phyloP scores from a whole-genome alignment of 2,797 vertebrate species.

The Setipinna tenuifilis region DNA sequence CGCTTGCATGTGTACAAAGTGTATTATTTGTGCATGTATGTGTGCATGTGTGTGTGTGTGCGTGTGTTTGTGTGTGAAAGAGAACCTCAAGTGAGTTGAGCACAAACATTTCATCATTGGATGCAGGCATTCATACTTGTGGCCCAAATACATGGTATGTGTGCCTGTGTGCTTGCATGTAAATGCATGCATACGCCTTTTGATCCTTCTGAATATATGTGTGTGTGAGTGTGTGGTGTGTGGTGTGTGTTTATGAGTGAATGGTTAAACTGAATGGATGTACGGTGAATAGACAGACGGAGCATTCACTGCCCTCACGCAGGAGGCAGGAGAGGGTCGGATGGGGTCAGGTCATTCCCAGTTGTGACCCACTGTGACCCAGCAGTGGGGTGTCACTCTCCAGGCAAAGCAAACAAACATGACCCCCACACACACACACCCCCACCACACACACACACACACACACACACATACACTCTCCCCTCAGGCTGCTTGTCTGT shows the following conservation, averaged over 20 bases:
- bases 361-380: conserved; percentile 70
- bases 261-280: conserved; percentile 56
- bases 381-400: conserved; percentile 67
- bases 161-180: conserved; percentile 41
- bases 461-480: too few species aligned
- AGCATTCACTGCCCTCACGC: conserved; percentile 66
- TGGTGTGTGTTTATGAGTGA: conserved; percentile 35
- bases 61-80: background rate
- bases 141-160: background rate
- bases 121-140: background rate
- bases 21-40: background rate
- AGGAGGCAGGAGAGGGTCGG: conserved; percentile 71
- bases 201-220: conserved; percentile 30
- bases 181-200: background rate
- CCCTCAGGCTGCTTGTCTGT: conserved; percentile 47
- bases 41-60: conserved; percentile 23
- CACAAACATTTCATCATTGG: background rate
- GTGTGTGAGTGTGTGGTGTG: conserved; percentile 27
- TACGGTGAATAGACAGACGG: conserved; percentile 43
- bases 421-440: conserved; percentile 44
- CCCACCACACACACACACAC: background rate
- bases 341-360: conserved; percentile 70
- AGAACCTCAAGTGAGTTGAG: background rate
- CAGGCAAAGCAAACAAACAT: conserved; percentile 74
- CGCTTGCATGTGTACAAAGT: background rate